These are phyloP conservation scores for Xiphophorus couchianus DNA, from an alignment of 2,113 vertebrate species.

Conservation along the genomic window DNA sequence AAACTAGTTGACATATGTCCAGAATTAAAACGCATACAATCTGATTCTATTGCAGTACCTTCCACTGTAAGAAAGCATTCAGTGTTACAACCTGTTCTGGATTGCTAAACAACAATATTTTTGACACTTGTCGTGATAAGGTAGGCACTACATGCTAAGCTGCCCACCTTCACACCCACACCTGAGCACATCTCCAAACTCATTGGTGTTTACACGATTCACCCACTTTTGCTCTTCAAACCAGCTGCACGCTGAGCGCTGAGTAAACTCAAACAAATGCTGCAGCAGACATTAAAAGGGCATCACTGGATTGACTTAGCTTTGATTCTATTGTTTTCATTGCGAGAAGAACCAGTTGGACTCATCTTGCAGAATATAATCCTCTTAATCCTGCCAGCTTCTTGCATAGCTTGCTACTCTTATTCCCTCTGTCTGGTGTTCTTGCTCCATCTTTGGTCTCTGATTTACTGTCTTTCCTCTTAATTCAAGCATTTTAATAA, in stretches of 20 bases:
- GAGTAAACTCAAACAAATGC: constrained; percentile 46
- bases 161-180: constrained; percentile 25
- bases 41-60: too few relatives aligned
- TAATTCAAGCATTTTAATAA: neutral
- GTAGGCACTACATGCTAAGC: neutral
- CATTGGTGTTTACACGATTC: constrained; percentile 12
- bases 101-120: neutral
- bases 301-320: constrained; percentile 23
- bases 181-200: constrained; percentile 23
- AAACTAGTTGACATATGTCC: too few relatives aligned
- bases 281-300: constrained; percentile 17
- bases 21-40: too few relatives aligned
- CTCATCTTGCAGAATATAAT: constrained; percentile 44
- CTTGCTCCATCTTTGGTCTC: neutral
- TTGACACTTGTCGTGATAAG: neutral
- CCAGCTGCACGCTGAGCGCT: constrained; percentile 15
- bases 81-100: too few relatives aligned
- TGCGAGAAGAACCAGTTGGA: constrained; percentile 50
- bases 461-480: neutral
- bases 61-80: too few relatives aligned
- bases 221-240: constrained; percentile 26
- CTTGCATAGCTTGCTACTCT: constrained; percentile 48
- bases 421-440: constrained; percentile 33
- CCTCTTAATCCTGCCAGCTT: constrained; percentile 45
- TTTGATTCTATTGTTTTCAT: constrained; percentile 44